phyloP scores from a whole-genome alignment of 2,797 vertebrate genomes.

The Onychomys leucogaster region DNA sequence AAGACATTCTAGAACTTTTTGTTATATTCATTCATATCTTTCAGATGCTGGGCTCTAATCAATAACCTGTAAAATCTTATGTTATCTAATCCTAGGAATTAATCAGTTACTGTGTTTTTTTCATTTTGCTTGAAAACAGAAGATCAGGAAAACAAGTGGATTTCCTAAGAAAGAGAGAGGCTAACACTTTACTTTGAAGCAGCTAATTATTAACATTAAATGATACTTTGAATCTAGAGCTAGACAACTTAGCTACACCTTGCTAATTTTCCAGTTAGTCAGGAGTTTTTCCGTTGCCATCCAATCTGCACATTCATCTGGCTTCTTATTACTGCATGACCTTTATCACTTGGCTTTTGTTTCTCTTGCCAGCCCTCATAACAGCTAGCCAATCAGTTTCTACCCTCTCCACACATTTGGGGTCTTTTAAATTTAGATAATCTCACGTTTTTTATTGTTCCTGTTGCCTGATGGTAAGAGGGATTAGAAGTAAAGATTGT shows the following conservation, averaged over 20 bases:
- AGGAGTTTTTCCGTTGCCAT: background rate
- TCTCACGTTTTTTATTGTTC: slow-evolving; percentile 17
- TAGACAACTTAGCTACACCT: slow-evolving; percentile 28
- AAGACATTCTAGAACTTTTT: slow-evolving; percentile 7
- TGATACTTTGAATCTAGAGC: slow-evolving; percentile 30
- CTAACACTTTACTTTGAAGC: background rate
- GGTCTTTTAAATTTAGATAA: slow-evolving; percentile 12
- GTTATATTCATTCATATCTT: background rate
- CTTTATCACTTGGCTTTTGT: background rate
- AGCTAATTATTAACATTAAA: slow-evolving; percentile 46
- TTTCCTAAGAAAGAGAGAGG: background rate
- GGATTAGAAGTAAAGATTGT: slow-evolving; percentile 38
- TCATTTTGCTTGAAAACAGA: slow-evolving; percentile 44
- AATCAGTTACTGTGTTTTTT: slow-evolving; percentile 39
- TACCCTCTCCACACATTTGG: background rate
- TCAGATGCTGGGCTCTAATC: slow-evolving; percentile 4
- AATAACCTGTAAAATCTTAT: slow-evolving; percentile 10
- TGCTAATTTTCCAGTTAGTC: background rate
- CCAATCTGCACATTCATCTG: background rate
- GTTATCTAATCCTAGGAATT: slow-evolving; percentile 32
- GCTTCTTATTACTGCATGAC: background rate
- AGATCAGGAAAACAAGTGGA: background rate
- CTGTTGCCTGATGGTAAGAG: background rate
- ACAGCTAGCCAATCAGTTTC: background rate
- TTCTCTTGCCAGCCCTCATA: slow-evolving; percentile 10